phyloP scores from a whole-genome alignment of 2,113 vertebrate species.

The Apodemus sylvaticus region DNA sequence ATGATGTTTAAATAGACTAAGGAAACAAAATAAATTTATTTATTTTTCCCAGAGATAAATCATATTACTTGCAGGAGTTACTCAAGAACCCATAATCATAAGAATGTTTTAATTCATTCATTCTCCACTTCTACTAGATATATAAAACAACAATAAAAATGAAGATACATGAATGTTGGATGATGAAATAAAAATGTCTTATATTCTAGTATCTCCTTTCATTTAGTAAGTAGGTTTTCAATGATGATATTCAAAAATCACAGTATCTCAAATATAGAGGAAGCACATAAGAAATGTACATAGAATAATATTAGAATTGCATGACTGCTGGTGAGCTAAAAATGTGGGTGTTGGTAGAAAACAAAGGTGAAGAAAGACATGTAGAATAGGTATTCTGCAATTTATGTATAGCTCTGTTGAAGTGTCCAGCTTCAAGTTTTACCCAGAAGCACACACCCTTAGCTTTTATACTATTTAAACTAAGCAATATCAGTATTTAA shows the following conservation, averaged over 20 bases:
- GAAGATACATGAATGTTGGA: slow-evolving; percentile 38
- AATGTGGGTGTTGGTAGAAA: neutral
- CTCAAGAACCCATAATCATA: slow-evolving; percentile 65
- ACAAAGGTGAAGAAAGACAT: neutral
- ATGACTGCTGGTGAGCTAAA: neutral
- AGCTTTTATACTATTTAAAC: neutral
- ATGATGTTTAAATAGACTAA: slow-evolving; percentile 57
- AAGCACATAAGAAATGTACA: neutral
- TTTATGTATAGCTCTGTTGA: neutral
- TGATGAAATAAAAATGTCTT: neutral
- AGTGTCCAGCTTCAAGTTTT: neutral
- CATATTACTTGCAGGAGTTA: slow-evolving; percentile 17
- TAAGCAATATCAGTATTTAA: neutral
- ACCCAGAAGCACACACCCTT: neutral
- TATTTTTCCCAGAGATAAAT: slow-evolving; percentile 63
- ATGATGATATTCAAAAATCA: slow-evolving; percentile 28
- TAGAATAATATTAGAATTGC: neutral
- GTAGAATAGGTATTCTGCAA: neutral
- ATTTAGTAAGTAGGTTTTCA: slow-evolving; percentile 35
- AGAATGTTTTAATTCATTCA: slow-evolving; percentile 69
- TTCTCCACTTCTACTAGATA: slow-evolving; percentile 11
- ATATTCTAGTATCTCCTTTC: slow-evolving; percentile 44
- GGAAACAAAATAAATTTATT: slow-evolving; percentile 46
- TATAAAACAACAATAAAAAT: slow-evolving; percentile 36
- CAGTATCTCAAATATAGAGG: neutral